These are phyloP conservation scores for Dynastes grantii DNA, from an alignment of 2,888 invertebrate genomes.

Conservation along the genomic window DNA sequence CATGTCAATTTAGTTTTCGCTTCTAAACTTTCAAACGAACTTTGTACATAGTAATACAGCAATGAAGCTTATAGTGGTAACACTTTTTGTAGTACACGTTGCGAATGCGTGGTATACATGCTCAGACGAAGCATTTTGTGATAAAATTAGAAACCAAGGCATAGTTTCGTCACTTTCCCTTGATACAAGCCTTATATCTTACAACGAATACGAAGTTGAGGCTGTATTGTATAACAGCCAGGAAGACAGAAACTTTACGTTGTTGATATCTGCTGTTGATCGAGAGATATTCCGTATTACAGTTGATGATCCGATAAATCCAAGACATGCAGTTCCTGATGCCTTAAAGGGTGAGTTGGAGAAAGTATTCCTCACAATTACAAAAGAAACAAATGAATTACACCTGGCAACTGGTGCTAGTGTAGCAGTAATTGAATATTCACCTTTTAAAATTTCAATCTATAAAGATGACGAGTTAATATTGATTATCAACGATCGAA, in stretches of 20 bases:
- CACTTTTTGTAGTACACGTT: background rate
- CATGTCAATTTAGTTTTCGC: background rate
- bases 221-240: conserved; percentile 1
- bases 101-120: conserved; percentile 35
- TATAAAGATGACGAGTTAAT: conserved; percentile 79
- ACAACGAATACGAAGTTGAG: background rate
- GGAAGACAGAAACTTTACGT: conserved; percentile 5
- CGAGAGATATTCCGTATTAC: conserved; percentile 45
- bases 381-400: conserved; percentile 70
- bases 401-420: conserved; percentile 72
- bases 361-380: background rate
- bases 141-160: conserved; percentile 40
- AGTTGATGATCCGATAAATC: conserved; percentile 46
- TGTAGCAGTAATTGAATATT: conserved; percentile 76
- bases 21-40: background rate
- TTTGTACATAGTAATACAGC: background rate
- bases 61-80: background rate
- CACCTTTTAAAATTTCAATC: conserved; percentile 87
- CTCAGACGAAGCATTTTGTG: conserved; percentile 38
- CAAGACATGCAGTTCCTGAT: conserved; percentile 29
- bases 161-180: conserved; percentile 19
- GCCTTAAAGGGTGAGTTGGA: conserved; percentile 47
- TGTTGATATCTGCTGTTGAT: conserved; percentile 21
- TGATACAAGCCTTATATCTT: background rate
- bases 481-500: conserved; percentile 72